Evolutionary conservation across 2,113 vertebrate species (phyloP).

Genomic region (Cynopterus brachyotis): DNA sequence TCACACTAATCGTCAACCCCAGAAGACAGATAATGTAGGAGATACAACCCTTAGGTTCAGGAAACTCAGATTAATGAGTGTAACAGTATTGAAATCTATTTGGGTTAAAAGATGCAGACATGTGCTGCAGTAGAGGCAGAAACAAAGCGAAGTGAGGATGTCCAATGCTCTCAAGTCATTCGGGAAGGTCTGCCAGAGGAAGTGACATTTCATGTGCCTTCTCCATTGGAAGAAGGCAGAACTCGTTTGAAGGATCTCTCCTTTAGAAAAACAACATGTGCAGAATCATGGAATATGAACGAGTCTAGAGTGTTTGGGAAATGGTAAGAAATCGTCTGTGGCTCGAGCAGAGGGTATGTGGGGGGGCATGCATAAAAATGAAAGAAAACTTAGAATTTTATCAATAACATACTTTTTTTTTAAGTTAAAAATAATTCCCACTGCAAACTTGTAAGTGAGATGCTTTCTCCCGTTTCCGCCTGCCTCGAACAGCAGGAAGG

Average conservation of each 20-base stretch:
- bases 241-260: neutral
- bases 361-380: neutral
- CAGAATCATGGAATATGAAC: neutral
- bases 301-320: neutral
- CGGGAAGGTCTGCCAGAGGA: neutral
- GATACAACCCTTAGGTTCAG: neutral
- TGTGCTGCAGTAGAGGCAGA: neutral
- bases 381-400: conserved; percentile 37
- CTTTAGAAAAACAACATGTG: neutral
- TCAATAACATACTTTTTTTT: conserved; percentile 42
- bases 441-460: conserved; percentile 6
- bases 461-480: neutral
- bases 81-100: neutral
- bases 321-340: conserved; percentile 5
- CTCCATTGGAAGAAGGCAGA: neutral
- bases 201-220: neutral
- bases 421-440: conserved; percentile 39
- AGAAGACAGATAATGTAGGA: neutral
- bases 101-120: neutral
- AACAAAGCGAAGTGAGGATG: neutral
- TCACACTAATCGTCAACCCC: neutral
- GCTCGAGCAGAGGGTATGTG: neutral
- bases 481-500: neutral
- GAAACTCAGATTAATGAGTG: neutral
- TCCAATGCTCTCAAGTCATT: neutral